Evolutionary conservation across 2,888 invertebrate genomes (phyloP).

Genomic region (Ditula angustiorana): DNA sequence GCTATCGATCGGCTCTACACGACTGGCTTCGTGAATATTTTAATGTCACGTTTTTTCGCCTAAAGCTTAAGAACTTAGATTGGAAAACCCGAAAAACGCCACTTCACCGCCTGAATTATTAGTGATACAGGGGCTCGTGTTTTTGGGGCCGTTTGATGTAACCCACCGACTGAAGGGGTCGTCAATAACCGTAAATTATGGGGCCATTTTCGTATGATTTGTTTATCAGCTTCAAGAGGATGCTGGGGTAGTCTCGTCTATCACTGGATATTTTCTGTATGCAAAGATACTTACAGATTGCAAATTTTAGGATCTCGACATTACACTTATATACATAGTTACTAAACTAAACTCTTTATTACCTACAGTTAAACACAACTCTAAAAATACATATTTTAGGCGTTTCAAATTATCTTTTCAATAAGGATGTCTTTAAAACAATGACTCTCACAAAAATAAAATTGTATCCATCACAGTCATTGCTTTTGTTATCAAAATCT

Average conservation of each 20-base stretch:
- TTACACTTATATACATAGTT: too few relatives aligned
- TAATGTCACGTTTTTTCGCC: conserved; percentile 58
- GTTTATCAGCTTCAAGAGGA: conserved; percentile 24
- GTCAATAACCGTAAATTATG: conserved; percentile 28
- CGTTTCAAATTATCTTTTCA: too few relatives aligned
- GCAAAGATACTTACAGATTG: not conserved
- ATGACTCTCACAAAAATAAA: too few relatives aligned
- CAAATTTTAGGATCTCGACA: not conserved
- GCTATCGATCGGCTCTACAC: conserved; percentile 29
- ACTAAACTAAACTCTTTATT: too few relatives aligned
- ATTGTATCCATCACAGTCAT: too few relatives aligned
- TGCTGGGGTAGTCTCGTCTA: conserved; percentile 16
- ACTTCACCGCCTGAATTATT: conserved; percentile 57
- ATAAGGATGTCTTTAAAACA: too few relatives aligned
- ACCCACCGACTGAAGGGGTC: conserved; percentile 17
- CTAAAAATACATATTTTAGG: too few relatives aligned
- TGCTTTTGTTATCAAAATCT: too few relatives aligned
- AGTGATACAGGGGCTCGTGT: conserved; percentile 53
- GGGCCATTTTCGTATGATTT: conserved; percentile 26
- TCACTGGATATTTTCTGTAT: conserved; percentile 10
- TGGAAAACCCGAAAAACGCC: conserved; percentile 59
- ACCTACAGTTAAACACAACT: too few relatives aligned
- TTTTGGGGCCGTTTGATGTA: conserved; percentile 32
- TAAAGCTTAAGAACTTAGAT: conserved; percentile 56
- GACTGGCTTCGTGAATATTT: conserved; percentile 57